phyloP scores from a whole-genome alignment of 2,797 vertebrate species.

The Pseudocheirus occidentalis region DNA sequence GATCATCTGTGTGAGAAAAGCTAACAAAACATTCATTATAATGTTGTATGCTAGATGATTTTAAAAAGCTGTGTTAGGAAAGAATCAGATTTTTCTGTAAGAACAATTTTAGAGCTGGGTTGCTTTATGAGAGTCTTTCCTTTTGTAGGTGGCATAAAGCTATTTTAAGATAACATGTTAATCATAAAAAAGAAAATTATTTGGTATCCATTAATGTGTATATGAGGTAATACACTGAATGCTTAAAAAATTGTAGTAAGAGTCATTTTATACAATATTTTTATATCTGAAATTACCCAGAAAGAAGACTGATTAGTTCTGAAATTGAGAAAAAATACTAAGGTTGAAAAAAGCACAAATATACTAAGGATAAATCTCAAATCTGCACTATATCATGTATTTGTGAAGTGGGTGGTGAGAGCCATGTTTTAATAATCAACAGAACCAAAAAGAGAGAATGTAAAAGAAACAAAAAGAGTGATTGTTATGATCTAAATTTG shows the following conservation, averaged over 20 bases:
- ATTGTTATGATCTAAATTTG: background rate
- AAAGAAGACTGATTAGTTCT: background rate
- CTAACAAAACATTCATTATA: constrained; percentile 7
- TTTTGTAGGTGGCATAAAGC: background rate
- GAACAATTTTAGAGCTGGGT: background rate
- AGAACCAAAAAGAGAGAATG: background rate
- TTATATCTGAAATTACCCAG: background rate
- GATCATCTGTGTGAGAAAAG: background rate
- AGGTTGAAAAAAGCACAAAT: background rate
- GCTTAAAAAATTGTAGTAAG: background rate
- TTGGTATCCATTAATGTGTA: background rate
- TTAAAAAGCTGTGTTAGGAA: background rate
- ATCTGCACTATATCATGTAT: background rate
- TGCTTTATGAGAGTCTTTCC: background rate
- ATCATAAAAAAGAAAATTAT: background rate
- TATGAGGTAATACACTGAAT: background rate
- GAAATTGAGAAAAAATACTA: background rate
- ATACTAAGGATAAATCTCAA: background rate
- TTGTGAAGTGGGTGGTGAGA: background rate
- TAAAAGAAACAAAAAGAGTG: background rate
- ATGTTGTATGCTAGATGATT: background rate
- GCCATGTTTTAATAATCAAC: background rate
- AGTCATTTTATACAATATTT: background rate
- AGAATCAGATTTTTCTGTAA: background rate
- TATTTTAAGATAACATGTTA: background rate